Evolutionary conservation across 2,888 invertebrate genomes (phyloP), one percentile per base, ranked within the genome.

Genomic region (Troides aeacus): DNA sequence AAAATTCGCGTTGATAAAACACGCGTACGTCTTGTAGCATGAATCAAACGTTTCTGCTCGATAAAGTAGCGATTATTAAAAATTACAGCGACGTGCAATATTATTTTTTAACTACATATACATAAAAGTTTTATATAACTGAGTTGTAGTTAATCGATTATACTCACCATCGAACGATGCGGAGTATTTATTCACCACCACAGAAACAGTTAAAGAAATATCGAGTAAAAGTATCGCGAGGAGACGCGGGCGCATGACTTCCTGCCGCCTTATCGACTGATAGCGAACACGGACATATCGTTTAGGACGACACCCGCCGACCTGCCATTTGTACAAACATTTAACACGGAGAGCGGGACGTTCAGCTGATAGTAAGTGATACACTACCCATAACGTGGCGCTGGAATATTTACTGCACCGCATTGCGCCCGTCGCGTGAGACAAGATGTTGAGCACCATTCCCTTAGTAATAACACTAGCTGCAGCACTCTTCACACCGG

Each of bases 231-330:
- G 46, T 21, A 64, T 7, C 61, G 23, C 63, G 64, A 58, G 18
- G 62, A 68, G 64, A 71, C 71, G 68, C 73, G 72, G 66, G 73
- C 71, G 64, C 69, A 68, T 73, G 71, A 71, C 62, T 64, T 63
- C 67, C 70, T 60, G 56, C 67, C 64, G 53, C 24, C 58, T 23
- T 46, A 62, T 65, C 50, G 61, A 74, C 74, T 74, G 74, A 73
- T 74, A 73, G 62, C 59, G 65, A 62, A 63, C 17, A 59, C 73
- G 66, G 72, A 68, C 68, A 42, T 59, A 69, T 68, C 71, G 64
- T 67, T 71, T 56, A 36, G 57, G 46, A 57, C 50, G 59, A 46
- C 30, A 58, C 57, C 36, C 57, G 56, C 24, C 42, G 42, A 36
- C 42, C 57, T 24, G 62, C 58, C 62, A 62, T 46, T 62, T 68